Evolutionary conservation across 23 tunicate genomes (phyloP).

Genomic region (Trididemnum miniatum): DNA sequence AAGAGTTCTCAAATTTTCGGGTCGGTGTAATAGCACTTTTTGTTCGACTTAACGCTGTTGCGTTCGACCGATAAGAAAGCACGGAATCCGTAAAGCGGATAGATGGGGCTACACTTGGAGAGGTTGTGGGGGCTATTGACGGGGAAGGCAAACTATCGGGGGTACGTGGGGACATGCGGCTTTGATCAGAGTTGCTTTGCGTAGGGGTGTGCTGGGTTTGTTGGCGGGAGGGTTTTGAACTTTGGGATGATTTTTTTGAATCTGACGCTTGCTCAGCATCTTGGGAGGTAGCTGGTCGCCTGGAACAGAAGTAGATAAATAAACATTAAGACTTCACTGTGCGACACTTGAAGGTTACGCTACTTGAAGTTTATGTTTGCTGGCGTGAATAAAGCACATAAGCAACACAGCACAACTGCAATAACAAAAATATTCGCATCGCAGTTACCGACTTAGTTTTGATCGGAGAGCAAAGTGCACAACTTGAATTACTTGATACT

Average conservation of each 20-base stretch:
- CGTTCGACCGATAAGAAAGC: constrained; percentile 73
- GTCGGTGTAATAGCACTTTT: constrained; percentile 26
- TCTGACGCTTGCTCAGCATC: background rate
- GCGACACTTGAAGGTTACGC: too few species aligned
- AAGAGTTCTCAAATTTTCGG: background rate
- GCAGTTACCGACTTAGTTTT: too few species aligned
- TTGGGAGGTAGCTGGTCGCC: background rate
- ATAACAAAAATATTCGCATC: too few species aligned
- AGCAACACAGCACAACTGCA: too few species aligned
- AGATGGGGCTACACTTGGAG: constrained; percentile 89
- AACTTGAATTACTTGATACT: too few species aligned
- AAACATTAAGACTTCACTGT: too few species aligned
- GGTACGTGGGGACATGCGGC: constrained; percentile 52
- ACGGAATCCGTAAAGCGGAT: constrained; percentile 89
- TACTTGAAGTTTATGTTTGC: too few species aligned
- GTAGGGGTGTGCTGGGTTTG: constrained; percentile 13
- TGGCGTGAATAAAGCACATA: too few species aligned
- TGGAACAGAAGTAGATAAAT: background rate
- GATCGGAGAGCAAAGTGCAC: too few species aligned
- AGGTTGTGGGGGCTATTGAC: constrained; percentile 54
- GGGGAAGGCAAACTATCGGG: constrained; percentile 80
- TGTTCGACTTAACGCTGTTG: constrained; percentile 61
- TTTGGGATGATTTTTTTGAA: background rate
- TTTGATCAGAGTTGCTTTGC: background rate
- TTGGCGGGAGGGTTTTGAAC: background rate